Percentiles rank a stretch among this genome's conserved stretches.
Evolutionary conservation across 2,888 invertebrate species (phyloP).

Genomic region (Glyphotaelius pellucidus): DNA sequence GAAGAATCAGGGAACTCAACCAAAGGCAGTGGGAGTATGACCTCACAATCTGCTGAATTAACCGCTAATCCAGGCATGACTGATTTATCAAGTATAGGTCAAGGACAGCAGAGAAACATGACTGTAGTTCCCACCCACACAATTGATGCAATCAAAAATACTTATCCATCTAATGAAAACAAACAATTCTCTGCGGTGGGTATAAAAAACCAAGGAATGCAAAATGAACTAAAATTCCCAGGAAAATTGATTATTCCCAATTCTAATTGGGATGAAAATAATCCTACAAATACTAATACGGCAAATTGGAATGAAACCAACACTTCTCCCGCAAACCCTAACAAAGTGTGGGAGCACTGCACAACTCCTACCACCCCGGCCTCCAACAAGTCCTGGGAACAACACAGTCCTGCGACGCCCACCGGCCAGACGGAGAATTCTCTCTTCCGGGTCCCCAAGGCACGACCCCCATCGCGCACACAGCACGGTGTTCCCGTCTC

Average conservation of each 20-base stretch:
- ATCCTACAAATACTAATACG: constrained; percentile 49
- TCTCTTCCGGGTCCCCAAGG: constrained; percentile 81
- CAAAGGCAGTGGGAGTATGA: constrained; percentile 6
- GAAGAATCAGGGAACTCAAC: constrained; percentile 44
- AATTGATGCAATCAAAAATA: background rate
- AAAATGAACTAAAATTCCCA: constrained; percentile 29
- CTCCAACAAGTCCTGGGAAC: constrained; percentile 66
- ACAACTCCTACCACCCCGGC: constrained; percentile 57
- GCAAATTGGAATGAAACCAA: constrained; percentile 59
- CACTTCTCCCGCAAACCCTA: constrained; percentile 66
- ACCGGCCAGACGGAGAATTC: constrained; percentile 75
- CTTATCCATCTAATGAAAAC: background rate
- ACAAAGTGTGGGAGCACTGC: constrained; percentile 73
- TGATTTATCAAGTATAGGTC: constrained; percentile 18
- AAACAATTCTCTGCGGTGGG: constrained; percentile 5
- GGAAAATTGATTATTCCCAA: constrained; percentile 59
- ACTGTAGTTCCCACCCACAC: background rate
- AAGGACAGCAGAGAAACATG: constrained; percentile 68
- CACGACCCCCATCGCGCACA: constrained; percentile 80
- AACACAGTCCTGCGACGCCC: constrained; percentile 68
- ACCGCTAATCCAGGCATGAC: background rate
- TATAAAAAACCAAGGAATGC: constrained; percentile 2
- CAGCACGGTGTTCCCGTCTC: constrained; percentile 75
- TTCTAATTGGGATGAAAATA: constrained; percentile 63
- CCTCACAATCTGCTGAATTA: constrained; percentile 12